phyloP scores from a whole-genome alignment of 2,888 invertebrate species.

The Stenoptilia bipunctidactyla region DNA sequence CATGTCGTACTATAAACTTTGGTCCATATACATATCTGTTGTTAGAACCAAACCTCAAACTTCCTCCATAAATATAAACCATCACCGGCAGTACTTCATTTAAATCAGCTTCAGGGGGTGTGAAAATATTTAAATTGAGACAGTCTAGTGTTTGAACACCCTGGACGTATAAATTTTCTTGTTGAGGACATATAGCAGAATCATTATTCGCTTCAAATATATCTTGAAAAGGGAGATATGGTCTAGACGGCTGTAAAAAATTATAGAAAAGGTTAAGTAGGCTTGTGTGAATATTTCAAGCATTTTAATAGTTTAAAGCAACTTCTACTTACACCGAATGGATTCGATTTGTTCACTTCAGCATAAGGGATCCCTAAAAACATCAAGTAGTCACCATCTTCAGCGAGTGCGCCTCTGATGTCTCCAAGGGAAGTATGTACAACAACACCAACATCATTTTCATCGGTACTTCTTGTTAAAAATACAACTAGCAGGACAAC shows the following conservation, averaged over 20 bases:
- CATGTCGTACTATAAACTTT: slow-evolving; percentile 17
- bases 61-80: slow-evolving; percentile 19
- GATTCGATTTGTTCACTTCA: slow-evolving; percentile 21
- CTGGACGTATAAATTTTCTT: slow-evolving; percentile 18
- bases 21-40: slow-evolving; percentile 16
- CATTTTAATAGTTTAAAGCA: not conserved
- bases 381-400: slow-evolving; percentile 25
- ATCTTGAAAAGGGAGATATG: slow-evolving; percentile 18
- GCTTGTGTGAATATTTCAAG: too few relatives aligned
- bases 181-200: slow-evolving; percentile 25
- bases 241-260: slow-evolving; percentile 13
- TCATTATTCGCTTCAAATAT: slow-evolving; percentile 26
- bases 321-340: slow-evolving; percentile 29
- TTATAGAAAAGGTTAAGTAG: not conserved
- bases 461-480: not conserved
- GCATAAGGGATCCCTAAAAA: slow-evolving; percentile 32
- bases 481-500: not conserved
- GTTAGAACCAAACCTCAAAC: slow-evolving; percentile 10
- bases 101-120: slow-evolving; percentile 12
- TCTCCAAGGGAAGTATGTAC: slow-evolving; percentile 17
- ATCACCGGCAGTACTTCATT: slow-evolving; percentile 15
- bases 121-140: slow-evolving; percentile 23
- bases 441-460: not conserved
- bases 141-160: slow-evolving; percentile 22
- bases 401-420: slow-evolving; percentile 12